Base-by-base conservation (phyloP, 2,888 invertebrate species). In the Nipponacmea schrenckii region DNA sequence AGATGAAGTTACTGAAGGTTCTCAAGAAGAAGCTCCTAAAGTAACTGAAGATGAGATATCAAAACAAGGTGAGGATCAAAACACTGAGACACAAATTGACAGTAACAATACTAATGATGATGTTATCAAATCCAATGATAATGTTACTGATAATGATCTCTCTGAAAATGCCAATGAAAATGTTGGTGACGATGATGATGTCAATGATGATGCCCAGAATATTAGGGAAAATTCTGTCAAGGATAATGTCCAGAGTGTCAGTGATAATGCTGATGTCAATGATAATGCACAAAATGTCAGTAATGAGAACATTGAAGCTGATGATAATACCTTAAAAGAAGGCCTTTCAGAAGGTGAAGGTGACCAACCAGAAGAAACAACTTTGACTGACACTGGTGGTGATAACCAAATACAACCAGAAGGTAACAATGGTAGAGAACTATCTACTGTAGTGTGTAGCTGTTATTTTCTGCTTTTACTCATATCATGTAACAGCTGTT, bases 391-490 rank as follows among this genome's bases (percentile, higher is more conserved):
- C 7, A 39, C 39, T 39, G 39, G 39, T 39, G 31, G 70, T 15
- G 66, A 70, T 48, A 15, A 67, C 26, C 24, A 71, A 17, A 70
- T 71, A 70, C 62, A 69, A 62, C 66, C n/a, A 45, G 67, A 64
- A 46, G 68, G 66, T 45, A 39, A 27, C 31, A 27, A 15, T 27
- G 45, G 62, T 50, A 72, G 24, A 1, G 8, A 24, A 27, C 15
- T 24, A 64, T 17, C 31, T 64, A 10, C 24, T 10, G 15, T 64
- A 26, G 39, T 39, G 39, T 39, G 39, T 39, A 39, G 8, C 39
- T 10, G 8, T 10, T 8, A 4, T 2, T 31, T 10, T 39, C 10
- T 39, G 39, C 39, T 39, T 39, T 7, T 39, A n/a, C n/a, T n/a
- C n/a, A n/a, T n/a, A 31, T 39, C 1, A 8, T 39, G 10, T 39